Base-by-base conservation (phyloP, 2,888 invertebrate genomes). In the Lithophane semibrunnea region DNA sequence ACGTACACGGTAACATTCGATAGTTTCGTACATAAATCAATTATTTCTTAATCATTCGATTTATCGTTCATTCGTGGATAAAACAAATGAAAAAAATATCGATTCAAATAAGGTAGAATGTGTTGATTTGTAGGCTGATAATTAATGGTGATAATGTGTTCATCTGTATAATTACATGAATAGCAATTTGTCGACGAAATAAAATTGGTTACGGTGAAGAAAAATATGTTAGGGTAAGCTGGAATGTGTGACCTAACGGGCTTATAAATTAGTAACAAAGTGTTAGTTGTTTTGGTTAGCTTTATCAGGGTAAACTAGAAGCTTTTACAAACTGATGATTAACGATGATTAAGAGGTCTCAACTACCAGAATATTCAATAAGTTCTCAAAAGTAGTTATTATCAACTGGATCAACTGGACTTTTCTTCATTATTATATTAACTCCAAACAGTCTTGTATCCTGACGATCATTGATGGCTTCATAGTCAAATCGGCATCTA, bases 11-110 rank as follows among this genome's bases (percentile, higher is more conserved):
- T 56, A 61, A 42, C 29, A 73, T 63, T 80, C 63, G 47, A 64
- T 66, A 75, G 56, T 80, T 75, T 83, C 24, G 61, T 68, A 29
- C 42, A 64, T 85, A 76, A 78, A 86, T 85, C 77, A 65, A 10
- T 54, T 63, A 60, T 72, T 74, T 83, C n/a, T 68, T 66, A 65
- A 70, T 61, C 58, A 65, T 42, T 42, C 7, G 24, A 80, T 72
- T 54, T 47, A 54, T 75, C 12, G 44, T 10, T 12, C 49, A 56
- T 73, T 73, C 37, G 42, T 80, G 65, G 37, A 73, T 3, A 42
- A 54, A 49, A 18, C 24, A 13, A 60, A 60, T 54, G 7, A 37
- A 42, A 42, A 56, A 56, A 56, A 13, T 12, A 24, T 47, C 7
- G 3, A 73, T 73, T 18, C n/a, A 29, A 66, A 60, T 67, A 16